A percentile compares a stretch with the other conserved stretches of the same genome.
Conservation (phyloP, 2,888 invertebrate species). For the Synanthedon formicaeformis region DNA sequence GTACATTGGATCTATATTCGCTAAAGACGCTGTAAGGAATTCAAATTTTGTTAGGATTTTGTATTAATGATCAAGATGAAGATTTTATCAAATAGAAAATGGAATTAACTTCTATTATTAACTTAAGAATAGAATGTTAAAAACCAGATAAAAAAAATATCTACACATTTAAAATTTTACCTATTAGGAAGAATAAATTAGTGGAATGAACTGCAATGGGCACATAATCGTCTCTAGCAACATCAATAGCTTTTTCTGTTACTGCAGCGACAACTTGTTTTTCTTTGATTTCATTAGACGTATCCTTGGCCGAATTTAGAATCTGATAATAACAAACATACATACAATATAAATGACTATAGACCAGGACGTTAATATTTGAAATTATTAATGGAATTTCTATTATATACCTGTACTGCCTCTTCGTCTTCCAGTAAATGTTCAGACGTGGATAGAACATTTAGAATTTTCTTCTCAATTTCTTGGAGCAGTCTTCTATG, state of each 20-base stretch:
- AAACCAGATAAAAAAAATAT: not conserved
- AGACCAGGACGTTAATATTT: not conserved
- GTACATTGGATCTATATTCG: slow-evolving; percentile 97
- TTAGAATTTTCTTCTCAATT: slow-evolving; percentile 91
- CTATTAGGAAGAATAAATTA: slow-evolving; percentile 90
- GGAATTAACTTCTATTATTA: slow-evolving; percentile 1
- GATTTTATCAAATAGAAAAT: slow-evolving; percentile 2
- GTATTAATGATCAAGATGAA: not conserved
- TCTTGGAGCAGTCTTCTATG: slow-evolving; percentile 86
- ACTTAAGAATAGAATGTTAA: not conserved
- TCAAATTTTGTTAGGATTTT: not conserved
- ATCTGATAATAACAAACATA: slow-evolving; percentile 53
- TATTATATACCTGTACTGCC: slow-evolving; percentile 74
- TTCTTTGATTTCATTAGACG: slow-evolving; percentile 90
- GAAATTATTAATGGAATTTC: not conserved
- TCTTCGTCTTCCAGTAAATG: slow-evolving; percentile 87
- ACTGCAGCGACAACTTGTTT: slow-evolving; percentile 91
- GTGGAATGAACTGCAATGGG: slow-evolving; percentile 92
- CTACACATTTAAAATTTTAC: slow-evolving; percentile 46
- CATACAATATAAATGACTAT: not conserved
- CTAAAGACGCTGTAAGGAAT: slow-evolving; percentile 78
- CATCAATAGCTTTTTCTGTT: slow-evolving; percentile 91
- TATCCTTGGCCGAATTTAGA: slow-evolving; percentile 88
- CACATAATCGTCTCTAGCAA: slow-evolving; percentile 86
- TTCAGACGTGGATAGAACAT: slow-evolving; percentile 60